These are phyloP conservation scores for Alces alces DNA, from an alignment of 2,113 vertebrate species.

Conservation along the genomic window DNA sequence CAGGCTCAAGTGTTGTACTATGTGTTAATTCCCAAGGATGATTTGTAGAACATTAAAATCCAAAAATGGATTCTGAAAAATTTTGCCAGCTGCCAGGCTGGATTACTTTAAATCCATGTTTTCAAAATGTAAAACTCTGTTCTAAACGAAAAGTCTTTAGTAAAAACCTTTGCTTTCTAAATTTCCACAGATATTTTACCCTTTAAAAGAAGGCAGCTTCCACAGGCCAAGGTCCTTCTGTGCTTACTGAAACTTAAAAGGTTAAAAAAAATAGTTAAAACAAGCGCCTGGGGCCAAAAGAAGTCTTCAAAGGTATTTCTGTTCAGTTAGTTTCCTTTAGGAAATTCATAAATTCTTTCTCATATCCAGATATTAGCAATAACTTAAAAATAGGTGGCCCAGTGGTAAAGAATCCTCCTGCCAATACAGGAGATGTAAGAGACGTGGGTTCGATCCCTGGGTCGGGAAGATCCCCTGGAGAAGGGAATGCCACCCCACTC, in stretches of 20 bases:
- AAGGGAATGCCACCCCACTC: background rate
- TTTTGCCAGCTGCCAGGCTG: background rate
- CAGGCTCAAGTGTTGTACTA: background rate
- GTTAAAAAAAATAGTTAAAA: background rate
- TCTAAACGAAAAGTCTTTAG: background rate
- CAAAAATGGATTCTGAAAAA: background rate
- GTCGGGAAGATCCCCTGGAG: background rate
- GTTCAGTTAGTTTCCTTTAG: background rate
- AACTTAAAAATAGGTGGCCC: background rate
- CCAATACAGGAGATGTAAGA: background rate
- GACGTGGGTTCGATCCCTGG: background rate
- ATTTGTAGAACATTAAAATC: slow-evolving; percentile 13
- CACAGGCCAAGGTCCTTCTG: background rate
- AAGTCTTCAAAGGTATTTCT: background rate
- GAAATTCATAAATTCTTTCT: background rate
- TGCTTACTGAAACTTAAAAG: background rate
- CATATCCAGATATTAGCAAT: background rate
- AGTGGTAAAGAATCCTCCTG: background rate
- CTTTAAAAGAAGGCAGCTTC: background rate
- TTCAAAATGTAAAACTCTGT: background rate
- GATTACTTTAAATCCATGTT: slow-evolving; percentile 13
- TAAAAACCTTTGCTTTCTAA: background rate
- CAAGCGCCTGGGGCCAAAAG: background rate
- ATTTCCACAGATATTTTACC: background rate
- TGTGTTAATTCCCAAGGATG: background rate